Percentiles rank a stretch among this genome's conserved stretches.
These are phyloP conservation scores for Galbula dea DNA, from an alignment of 2,113 vertebrate genomes.

Conservation along the genomic window DNA sequence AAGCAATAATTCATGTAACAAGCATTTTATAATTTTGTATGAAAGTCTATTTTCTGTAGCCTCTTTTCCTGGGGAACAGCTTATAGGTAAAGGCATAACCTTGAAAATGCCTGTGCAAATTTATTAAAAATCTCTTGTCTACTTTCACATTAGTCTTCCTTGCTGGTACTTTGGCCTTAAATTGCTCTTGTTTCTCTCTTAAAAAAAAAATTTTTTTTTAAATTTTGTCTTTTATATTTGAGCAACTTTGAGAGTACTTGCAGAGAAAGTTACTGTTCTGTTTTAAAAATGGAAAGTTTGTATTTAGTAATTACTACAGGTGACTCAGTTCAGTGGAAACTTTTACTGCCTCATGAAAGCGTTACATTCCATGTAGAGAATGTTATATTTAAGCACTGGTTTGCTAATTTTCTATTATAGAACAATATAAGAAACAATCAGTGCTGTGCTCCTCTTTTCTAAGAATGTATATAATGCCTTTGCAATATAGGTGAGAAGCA, in stretches of 20 bases:
- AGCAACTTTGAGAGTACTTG: conserved; percentile 30
- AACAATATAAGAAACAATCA: background rate
- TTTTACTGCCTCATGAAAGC: background rate
- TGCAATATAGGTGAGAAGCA: background rate
- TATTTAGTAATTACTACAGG: background rate
- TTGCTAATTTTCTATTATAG: background rate
- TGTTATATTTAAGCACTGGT: background rate
- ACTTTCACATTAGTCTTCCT: conserved; percentile 57
- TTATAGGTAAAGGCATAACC: conserved; percentile 61
- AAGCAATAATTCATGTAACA: conserved; percentile 77
- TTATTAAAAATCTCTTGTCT: conserved; percentile 23
- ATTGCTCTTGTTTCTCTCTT: conserved; percentile 37
- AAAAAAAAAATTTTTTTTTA: too few species aligned
- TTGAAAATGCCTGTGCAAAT: conserved; percentile 62
- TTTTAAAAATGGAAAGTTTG: background rate
- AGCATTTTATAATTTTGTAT: conserved; percentile 83
- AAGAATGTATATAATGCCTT: conserved; percentile 20
- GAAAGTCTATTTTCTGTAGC: conserved; percentile 82
- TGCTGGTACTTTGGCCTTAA: conserved; percentile 60
- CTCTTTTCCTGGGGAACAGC: conserved; percentile 73
- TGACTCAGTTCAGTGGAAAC: background rate
- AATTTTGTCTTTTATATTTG: conserved; percentile 27
- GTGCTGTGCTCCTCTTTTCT: background rate
- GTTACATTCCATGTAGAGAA: background rate
- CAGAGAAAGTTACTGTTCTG: conserved; percentile 1